Percentiles rank a stretch among this genome's conserved stretches.
Evolutionary conservation across 2,888 invertebrate species (phyloP).

Genomic region (Andrena fulva): DNA sequence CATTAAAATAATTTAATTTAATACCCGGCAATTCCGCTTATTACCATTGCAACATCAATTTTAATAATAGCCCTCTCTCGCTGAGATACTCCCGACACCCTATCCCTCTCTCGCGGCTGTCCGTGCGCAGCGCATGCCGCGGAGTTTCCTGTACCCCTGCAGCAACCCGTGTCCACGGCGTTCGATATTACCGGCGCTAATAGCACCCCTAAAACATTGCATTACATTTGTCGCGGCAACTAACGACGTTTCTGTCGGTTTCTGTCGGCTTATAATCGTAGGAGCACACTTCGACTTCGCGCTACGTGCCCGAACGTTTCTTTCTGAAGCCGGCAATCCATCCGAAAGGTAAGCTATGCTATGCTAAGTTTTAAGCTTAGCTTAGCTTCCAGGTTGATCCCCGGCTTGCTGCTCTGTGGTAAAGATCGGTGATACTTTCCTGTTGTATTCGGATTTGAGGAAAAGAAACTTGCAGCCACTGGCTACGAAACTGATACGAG

Average conservation of each 20-base stretch:
- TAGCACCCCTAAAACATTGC: slow-evolving; percentile 30
- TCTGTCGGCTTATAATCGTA: background rate
- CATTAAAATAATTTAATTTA: slow-evolving; percentile 81
- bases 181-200: slow-evolving; percentile 39
- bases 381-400: too few species aligned
- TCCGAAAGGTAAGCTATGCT: too few species aligned
- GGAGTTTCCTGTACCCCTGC: slow-evolving; percentile 57
- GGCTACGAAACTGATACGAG: too few species aligned
- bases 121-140: slow-evolving; percentile 12
- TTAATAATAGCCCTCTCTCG: slow-evolving; percentile 77
- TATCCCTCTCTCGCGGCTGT: slow-evolving; percentile 31
- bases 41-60: slow-evolving; percentile 79
- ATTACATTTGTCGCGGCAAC: slow-evolving; percentile 11
- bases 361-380: too few species aligned
- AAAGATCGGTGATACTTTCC: too few species aligned
- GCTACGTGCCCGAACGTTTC: too few species aligned
- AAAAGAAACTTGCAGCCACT: too few species aligned
- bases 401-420: too few species aligned
- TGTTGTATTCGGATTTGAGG: too few species aligned
- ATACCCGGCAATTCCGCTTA: slow-evolving; percentile 79
- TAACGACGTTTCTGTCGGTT: background rate
- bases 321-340: too few species aligned
- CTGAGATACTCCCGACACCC: slow-evolving; percentile 70
- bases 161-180: slow-evolving; percentile 31
- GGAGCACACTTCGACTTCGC: too few species aligned